Conservation (phyloP, 1,140 invertebrate genomes). For the Drosophila kanapiae region DNA sequence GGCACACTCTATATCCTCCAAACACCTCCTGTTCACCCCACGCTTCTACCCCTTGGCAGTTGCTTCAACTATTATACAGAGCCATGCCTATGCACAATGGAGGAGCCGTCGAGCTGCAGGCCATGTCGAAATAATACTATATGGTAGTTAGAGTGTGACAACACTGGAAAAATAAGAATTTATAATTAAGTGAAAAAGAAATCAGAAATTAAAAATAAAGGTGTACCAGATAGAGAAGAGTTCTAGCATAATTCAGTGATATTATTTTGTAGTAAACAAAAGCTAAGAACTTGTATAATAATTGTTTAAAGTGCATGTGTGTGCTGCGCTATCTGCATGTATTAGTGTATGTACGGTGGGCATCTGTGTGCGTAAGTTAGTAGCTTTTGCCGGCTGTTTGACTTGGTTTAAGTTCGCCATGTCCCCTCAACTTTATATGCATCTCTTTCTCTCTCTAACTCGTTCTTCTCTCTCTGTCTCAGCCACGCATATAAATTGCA, state of each 20-base stretch:
- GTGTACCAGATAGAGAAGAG: background rate
- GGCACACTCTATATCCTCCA: conserved; percentile 13
- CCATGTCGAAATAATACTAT: conserved; percentile 46
- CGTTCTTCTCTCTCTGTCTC: conserved; percentile 24
- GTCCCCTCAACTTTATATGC: conserved; percentile 26
- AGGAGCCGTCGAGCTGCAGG: conserved; percentile 55
- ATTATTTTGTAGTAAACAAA: no score
- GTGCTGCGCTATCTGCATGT: conserved; percentile 8
- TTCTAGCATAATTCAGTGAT: no score
- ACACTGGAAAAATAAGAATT: background rate
- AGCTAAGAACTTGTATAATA: background rate
- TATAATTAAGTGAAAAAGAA: background rate
- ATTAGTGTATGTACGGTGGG: conserved; percentile 18
- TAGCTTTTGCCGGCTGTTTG: conserved; percentile 81
- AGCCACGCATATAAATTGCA: conserved; percentile 52
- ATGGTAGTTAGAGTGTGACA: conserved; percentile 18
- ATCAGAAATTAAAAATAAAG: background rate
- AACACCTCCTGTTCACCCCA: conserved; percentile 22
- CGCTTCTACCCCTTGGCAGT: conserved; percentile 3
- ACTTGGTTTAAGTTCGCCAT: conserved; percentile 71
- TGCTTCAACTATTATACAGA: conserved; percentile 55
- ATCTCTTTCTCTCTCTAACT: conserved; percentile 29
- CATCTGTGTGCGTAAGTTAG: conserved; percentile 63
- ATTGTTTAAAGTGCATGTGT: conserved; percentile 7
- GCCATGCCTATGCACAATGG: conserved; percentile 63